phyloP scores from a whole-genome alignment of 2,888 invertebrate species.

The Tachystola acroxantha region DNA sequence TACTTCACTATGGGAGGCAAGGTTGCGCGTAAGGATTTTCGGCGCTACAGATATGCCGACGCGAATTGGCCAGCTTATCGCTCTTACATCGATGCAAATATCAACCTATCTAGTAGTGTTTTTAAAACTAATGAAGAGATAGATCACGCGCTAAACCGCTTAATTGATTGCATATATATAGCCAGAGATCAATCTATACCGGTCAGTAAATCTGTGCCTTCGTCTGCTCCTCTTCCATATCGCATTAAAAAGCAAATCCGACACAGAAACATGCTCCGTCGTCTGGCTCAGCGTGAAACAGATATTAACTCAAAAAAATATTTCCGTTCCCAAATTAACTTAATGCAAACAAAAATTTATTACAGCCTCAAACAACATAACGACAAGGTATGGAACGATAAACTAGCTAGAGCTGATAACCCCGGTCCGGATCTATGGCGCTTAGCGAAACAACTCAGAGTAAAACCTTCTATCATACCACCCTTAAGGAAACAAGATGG shows the following conservation, averaged over 20 bases:
- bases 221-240: not conserved
- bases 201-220: not conserved
- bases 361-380: not conserved
- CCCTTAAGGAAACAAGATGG: conserved; percentile 1
- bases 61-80: conserved; percentile 4
- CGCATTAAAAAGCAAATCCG: conserved; percentile 2
- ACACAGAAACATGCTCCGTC: conserved; percentile 3
- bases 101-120: not conserved
- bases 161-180: not conserved
- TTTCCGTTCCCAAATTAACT: conserved; percentile 1
- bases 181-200: conserved; percentile 3
- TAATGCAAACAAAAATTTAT: conserved; percentile 1
- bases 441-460: conserved; percentile 3
- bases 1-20: not conserved
- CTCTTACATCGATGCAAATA: conserved; percentile 2
- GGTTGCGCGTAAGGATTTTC: not conserved
- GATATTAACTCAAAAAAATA: not conserved
- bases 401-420: conserved; percentile 8
- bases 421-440: conserved; percentile 8
- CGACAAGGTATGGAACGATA: conserved; percentile 5
- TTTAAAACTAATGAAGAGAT: conserved; percentile 2
- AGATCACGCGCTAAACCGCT: not conserved
- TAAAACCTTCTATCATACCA: conserved; percentile 1
- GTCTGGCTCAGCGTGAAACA: not conserved
- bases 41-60: not conserved